Evolutionary conservation across 2,888 invertebrate genomes (phyloP).

Genomic region (Xestia c-nigrum): DNA sequence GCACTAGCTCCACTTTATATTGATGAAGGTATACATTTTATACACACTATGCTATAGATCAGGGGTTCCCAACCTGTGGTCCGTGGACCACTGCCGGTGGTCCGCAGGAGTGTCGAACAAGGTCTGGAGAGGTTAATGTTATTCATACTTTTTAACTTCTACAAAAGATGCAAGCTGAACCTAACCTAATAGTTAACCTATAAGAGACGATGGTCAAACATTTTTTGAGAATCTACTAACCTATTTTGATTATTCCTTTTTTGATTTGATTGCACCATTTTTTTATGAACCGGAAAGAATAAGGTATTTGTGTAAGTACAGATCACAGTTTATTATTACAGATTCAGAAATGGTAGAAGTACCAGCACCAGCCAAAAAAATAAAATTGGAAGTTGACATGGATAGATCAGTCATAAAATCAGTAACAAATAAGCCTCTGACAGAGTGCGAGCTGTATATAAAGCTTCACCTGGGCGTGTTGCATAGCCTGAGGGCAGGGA

Average conservation of each 20-base stretch:
- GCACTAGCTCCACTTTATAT: slow-evolving; percentile 92
- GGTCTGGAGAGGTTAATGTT: no score
- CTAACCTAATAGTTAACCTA: no score
- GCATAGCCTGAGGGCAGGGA: slow-evolving; percentile 91
- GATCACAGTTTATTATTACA: slow-evolving; percentile 59
- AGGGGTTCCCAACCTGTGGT: no score
- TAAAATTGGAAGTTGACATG: slow-evolving; percentile 82
- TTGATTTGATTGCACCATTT: no score
- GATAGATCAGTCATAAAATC: slow-evolving; percentile 75
- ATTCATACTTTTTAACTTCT: no score
- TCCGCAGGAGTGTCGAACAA: no score
- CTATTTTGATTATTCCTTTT: no score
- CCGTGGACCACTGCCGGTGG: no score
- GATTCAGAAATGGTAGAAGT: slow-evolving; percentile 84
- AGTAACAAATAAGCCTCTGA: slow-evolving; percentile 71
- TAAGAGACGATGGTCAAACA: no score
- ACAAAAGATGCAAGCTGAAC: no score
- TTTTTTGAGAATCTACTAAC: no score
- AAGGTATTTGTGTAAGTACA: background rate
- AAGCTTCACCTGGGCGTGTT: slow-evolving; percentile 92
- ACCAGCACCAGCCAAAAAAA: slow-evolving; percentile 80
- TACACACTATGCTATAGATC: no score
- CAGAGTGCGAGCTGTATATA: slow-evolving; percentile 89
- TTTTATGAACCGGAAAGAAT: background rate
- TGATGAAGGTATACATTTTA: slow-evolving; percentile 71